phyloP scores from a whole-genome alignment of 2,888 invertebrate species.

The Tipula confusa region DNA sequence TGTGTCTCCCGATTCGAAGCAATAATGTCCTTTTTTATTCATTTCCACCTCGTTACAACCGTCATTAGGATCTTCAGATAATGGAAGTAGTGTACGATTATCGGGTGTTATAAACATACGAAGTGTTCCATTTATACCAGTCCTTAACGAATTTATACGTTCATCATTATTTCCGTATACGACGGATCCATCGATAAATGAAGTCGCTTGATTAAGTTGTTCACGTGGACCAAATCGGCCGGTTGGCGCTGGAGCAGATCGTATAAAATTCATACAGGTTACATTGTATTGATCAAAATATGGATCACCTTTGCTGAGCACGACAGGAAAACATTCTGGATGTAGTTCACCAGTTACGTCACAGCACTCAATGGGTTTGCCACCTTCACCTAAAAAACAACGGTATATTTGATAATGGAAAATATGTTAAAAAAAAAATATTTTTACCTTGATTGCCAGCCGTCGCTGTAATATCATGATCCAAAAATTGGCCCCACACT shows the following conservation, averaged over 20 bases:
- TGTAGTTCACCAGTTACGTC: constrained; percentile 49
- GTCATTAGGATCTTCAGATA: constrained; percentile 64
- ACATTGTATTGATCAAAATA: constrained; percentile 62
- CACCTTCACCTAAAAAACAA: constrained; percentile 55
- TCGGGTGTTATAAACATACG: constrained; percentile 61
- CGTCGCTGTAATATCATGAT: constrained; percentile 83
- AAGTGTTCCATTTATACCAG: constrained; percentile 56
- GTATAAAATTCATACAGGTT: constrained; percentile 80
- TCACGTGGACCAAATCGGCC: constrained; percentile 76
- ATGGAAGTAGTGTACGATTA: constrained; percentile 65
- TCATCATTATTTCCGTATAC: constrained; percentile 67
- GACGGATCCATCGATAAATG: constrained; percentile 79
- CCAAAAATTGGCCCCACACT: constrained; percentile 84
- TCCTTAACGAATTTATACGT: constrained; percentile 53
- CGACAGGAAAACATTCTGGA: constrained; percentile 78
- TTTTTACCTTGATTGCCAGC: constrained; percentile 63
- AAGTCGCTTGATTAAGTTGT: constrained; percentile 78
- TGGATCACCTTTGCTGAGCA: constrained; percentile 62
- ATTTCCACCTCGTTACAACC: constrained; percentile 71
- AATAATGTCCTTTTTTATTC: constrained; percentile 67
- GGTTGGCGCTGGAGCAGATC: constrained; percentile 73
- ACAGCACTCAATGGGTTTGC: constrained; percentile 70
- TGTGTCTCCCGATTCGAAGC: constrained; percentile 75
- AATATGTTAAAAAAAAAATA: background rate
- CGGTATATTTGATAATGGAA: background rate